Base-by-base conservation (phyloP, 2,888 invertebrate species). In the Tetragnatha montana region DNA sequence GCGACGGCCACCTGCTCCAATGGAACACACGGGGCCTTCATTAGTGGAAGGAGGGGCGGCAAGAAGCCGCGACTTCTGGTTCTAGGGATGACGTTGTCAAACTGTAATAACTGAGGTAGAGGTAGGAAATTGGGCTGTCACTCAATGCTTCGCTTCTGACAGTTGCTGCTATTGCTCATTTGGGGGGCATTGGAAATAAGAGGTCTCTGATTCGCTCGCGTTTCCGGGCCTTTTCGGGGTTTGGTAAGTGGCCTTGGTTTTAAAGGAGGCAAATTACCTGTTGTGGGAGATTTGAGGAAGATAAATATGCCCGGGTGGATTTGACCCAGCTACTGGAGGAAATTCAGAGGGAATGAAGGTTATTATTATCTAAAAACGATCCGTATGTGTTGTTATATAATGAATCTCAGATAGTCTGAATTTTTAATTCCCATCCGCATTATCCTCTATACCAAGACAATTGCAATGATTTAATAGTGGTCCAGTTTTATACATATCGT, bases 61-160 rank as follows among this genome's bases (percentile, higher is more conserved):
- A 81, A 35, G 71, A 86, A 74, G 79, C 80, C 78, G 75, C 78
- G 81, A 81, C 81, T 81, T 76, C 78, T 82, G 78, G 51, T 60
- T 51, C 51, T 51, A 19, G 49, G 82, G 69, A 82, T 88, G 88
- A 82, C 78, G 82, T 76, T 88, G 88, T 88, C 88, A 88, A 81
- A 79, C 35, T 51, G 78, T 82, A 88, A 88, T 88, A 88, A 88
- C 88, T 88, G 82, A 78, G 78, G 73, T 88, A 88, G 81, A 82
- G 70, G 84, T 83, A 88, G 88, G 88, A 88, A 88, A 88, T 88
- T 88, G 84, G 76, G 84, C 84, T 88, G 80, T 84, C 88, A 88
- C 73, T 76, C 81, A 87, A 87, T 73, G 73, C 74, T 73, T 78
- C 79, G 79, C 49, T 69, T 50, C 17, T 85, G 85, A 85, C 85